Evolutionary conservation across 2,888 invertebrate genomes (phyloP).

Genomic region (Rhyacophila evoluta): DNA sequence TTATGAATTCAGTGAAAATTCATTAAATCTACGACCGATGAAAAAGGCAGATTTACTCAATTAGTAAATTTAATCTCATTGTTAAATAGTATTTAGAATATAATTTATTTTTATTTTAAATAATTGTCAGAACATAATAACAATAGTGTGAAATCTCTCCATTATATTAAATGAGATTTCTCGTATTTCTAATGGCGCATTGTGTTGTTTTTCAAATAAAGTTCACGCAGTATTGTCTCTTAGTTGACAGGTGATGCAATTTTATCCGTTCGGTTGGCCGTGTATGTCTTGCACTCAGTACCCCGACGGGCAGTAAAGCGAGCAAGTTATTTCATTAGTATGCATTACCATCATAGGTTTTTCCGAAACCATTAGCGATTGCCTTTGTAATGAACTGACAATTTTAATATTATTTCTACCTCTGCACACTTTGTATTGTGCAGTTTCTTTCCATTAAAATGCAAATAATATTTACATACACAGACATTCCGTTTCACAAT

Average conservation of each 20-base stretch:
- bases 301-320: background rate
- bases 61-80: no score
- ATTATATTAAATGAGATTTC: no score
- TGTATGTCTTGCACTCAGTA: background rate
- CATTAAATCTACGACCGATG: no score
- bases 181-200: no score
- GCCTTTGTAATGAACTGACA: slow-evolving; percentile 35
- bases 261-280: background rate
- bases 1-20: no score
- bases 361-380: slow-evolving; percentile 44
- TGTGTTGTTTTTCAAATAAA: background rate
- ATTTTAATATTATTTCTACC: slow-evolving; percentile 9
- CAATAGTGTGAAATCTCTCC: no score
- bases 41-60: no score
- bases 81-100: no score
- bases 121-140: no score
- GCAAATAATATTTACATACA: background rate
- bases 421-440: slow-evolving; percentile 1
- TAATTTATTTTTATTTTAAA: no score
- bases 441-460: slow-evolving; percentile 25
- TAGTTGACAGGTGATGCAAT: background rate
- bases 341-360: slow-evolving; percentile 43
- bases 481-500: no score
- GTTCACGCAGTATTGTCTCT: background rate
- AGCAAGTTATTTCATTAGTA: slow-evolving; percentile 7